These are phyloP conservation scores for Asobara japonica DNA, from an alignment of 1,140 invertebrate genomes.

Conservation along the genomic window DNA sequence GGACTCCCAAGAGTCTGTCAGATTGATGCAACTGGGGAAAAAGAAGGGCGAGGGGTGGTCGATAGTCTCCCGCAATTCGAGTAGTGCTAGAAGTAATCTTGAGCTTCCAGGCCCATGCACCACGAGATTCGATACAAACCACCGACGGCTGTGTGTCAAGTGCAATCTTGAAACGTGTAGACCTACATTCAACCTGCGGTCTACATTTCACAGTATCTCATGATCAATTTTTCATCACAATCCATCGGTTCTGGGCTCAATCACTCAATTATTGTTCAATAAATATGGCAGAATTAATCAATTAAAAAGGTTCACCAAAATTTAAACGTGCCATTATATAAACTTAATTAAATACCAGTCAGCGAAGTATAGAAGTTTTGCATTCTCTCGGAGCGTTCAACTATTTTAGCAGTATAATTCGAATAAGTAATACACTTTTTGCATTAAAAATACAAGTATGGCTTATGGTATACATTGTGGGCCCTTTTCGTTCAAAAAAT, in stretches of 20 bases:
- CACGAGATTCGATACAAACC: constrained; percentile 37
- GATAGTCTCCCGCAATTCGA: constrained; percentile 31
- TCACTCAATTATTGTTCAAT: too few relatives aligned
- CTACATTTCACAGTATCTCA: background rate
- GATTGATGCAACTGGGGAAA: background rate
- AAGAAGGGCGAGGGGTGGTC: constrained; percentile 21
- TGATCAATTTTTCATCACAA: background rate
- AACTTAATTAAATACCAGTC: too few relatives aligned
- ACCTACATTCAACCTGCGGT: constrained; percentile 23
- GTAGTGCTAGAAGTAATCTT: constrained; percentile 29
- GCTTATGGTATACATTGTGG: too few relatives aligned
- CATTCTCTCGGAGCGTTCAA: too few relatives aligned
- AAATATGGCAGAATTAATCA: too few relatives aligned
- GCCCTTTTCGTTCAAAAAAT: too few relatives aligned
- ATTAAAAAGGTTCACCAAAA: too few relatives aligned
- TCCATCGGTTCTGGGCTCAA: background rate
- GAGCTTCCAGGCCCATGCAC: constrained; percentile 35
- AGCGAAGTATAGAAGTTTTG: too few relatives aligned
- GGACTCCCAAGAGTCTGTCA: background rate
- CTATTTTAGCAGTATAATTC: too few relatives aligned
- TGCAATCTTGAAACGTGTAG: constrained; percentile 41
- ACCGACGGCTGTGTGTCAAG: constrained; percentile 41
- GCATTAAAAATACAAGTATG: too few relatives aligned
- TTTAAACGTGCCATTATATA: too few relatives aligned
- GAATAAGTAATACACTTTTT: too few relatives aligned